A percentile compares a stretch with the other conserved stretches of the same genome.
These are phyloP conservation scores for Epicauta chinensis DNA, from an alignment of 1,140 invertebrate genomes.

Conservation along the genomic window DNA sequence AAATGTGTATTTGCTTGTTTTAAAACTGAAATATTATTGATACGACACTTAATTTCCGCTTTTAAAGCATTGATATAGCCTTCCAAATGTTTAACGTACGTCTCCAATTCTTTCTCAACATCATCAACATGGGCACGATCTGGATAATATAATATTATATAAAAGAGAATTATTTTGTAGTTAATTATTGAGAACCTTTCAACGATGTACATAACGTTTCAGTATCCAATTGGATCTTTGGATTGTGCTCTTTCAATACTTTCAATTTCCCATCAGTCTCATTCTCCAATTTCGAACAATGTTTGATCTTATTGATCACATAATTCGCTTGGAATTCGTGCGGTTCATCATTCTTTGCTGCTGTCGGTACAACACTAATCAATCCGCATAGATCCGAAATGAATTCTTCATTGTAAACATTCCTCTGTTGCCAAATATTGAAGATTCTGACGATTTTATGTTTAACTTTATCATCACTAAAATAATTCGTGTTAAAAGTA, in stretches of 20 bases:
- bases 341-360: conserved; percentile 60
- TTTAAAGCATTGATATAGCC: conserved; percentile 73
- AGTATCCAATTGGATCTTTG: conserved; percentile 46
- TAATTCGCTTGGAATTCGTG: conserved; percentile 57
- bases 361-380: conserved; percentile 65
- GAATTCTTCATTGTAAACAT: conserved; percentile 81
- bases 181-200: conserved; percentile 56
- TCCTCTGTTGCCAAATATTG: conserved; percentile 89
- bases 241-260: conserved; percentile 51
- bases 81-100: conserved; percentile 70
- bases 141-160: conserved; percentile 29
- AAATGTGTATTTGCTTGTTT: conserved; percentile 81
- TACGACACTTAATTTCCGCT: conserved; percentile 74
- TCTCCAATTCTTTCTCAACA: conserved; percentile 81
- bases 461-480: conserved; percentile 80
- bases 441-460: conserved; percentile 81
- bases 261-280: conserved; percentile 62
- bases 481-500: no score
- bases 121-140: conserved; percentile 80
- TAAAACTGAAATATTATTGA: conserved; percentile 65
- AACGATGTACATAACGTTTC: conserved; percentile 60
- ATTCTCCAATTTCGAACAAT: conserved; percentile 56
- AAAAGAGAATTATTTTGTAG: conserved; percentile 25
- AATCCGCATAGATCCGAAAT: conserved; percentile 75
- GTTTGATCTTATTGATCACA: conserved; percentile 61